These are phyloP conservation scores for Synergus umbraculus DNA, from an alignment of 2,888 invertebrate genomes.

Conservation along the genomic window DNA sequence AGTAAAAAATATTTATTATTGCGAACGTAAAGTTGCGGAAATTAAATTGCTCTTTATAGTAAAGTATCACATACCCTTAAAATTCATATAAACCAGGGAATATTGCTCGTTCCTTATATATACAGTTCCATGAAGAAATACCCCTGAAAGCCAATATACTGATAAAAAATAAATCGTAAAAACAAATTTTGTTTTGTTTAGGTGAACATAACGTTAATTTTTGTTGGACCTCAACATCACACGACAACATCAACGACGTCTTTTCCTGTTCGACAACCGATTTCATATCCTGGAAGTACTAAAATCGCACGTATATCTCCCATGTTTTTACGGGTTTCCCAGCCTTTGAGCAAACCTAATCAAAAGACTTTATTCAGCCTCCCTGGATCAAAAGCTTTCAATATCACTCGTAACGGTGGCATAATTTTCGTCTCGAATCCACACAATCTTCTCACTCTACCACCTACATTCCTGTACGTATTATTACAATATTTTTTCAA, in stretches of 20 bases:
- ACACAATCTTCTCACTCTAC: slow-evolving; percentile 75
- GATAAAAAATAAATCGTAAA: too few species aligned
- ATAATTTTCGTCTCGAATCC: slow-evolving; percentile 80
- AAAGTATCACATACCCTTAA: too few species aligned
- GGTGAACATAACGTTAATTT: slow-evolving; percentile 70
- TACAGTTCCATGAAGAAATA: not conserved
- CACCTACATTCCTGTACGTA: slow-evolving; percentile 76
- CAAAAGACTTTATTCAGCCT: slow-evolving; percentile 60
- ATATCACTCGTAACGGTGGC: slow-evolving; percentile 79
- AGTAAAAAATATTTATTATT: too few species aligned
- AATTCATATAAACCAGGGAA: too few species aligned
- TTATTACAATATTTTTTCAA: not conserved
- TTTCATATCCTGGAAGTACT: slow-evolving; percentile 63
- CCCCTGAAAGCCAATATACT: not conserved
- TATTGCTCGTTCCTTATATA: not conserved
- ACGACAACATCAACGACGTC: slow-evolving; percentile 64
- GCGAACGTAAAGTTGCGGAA: too few species aligned
- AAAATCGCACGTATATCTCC: slow-evolving; percentile 63
- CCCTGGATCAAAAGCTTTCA: slow-evolving; percentile 76
- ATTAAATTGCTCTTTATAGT: too few species aligned
- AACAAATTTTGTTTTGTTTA: slow-evolving; percentile 47
- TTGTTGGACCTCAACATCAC: slow-evolving; percentile 69
- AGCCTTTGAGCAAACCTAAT: slow-evolving; percentile 62
- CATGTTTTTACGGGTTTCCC: slow-evolving; percentile 66
- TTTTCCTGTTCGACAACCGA: slow-evolving; percentile 58